A percentile compares a stretch with the other conserved stretches of the same genome.
Conservation (phyloP, 2,113 vertebrate genomes). For the Maccullochella peelii region DNA sequence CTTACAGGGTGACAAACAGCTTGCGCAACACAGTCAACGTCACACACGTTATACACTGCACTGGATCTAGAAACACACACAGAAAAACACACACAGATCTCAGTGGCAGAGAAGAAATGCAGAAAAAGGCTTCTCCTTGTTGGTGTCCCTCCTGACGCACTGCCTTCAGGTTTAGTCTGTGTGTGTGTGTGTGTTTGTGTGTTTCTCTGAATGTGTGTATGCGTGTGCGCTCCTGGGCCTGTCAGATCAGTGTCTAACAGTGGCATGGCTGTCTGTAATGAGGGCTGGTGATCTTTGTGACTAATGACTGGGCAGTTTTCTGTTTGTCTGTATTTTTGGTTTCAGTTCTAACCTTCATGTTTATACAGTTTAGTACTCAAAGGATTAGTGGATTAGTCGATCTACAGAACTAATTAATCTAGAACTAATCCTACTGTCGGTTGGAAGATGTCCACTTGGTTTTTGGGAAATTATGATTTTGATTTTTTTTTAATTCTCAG, state of each 20-base stretch:
- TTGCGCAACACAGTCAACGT: slow-evolving; percentile 76
- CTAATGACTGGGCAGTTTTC: slow-evolving; percentile 54
- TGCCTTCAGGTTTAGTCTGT: slow-evolving; percentile 57
- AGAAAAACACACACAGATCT: slow-evolving; percentile 11
- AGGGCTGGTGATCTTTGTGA: slow-evolving; percentile 30
- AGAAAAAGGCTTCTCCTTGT: slow-evolving; percentile 47
- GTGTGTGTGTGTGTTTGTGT: slow-evolving; percentile 13
- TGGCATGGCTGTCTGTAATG: slow-evolving; percentile 35
- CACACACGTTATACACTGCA: slow-evolving; percentile 37
- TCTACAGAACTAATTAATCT: accelerated
- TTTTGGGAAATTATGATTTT: neutral
- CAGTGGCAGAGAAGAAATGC: slow-evolving; percentile 27
- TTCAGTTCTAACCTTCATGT: neutral
- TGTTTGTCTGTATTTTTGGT: neutral
- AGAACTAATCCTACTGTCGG: neutral
- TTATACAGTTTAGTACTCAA: neutral
- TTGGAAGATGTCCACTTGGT: neutral
- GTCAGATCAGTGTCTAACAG: neutral
- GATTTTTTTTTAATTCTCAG: no score
- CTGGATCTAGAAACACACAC: slow-evolving; percentile 17
- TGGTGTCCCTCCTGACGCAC: slow-evolving; percentile 48
- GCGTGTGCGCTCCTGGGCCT: slow-evolving; percentile 3
- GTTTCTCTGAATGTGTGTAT: slow-evolving; percentile 28
- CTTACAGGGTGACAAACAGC: slow-evolving; percentile 71
- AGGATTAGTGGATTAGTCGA: neutral